These are phyloP conservation scores for Macroglossus sobrinus DNA, from an alignment of 2,113 vertebrate genomes.

Conservation along the genomic window DNA sequence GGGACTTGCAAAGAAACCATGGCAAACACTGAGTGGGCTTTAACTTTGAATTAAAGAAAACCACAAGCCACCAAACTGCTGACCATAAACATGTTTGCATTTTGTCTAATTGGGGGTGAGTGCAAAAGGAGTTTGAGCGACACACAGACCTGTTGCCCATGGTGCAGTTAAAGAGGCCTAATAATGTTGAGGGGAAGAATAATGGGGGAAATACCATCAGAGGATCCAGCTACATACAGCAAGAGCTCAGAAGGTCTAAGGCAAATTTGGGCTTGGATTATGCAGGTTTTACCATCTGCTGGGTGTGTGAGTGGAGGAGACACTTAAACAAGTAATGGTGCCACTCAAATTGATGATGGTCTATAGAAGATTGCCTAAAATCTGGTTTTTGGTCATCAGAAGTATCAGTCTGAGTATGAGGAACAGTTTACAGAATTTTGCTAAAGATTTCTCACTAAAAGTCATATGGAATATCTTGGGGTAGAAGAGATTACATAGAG, in stretches of 20 bases:
- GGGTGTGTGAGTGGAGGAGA: background rate
- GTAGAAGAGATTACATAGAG: background rate
- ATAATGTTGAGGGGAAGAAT: background rate
- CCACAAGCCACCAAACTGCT: background rate
- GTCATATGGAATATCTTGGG: background rate
- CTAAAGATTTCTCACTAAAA: background rate
- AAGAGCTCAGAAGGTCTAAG: background rate
- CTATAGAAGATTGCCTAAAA: background rate
- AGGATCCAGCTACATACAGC: background rate
- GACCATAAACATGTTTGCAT: conserved; percentile 38
- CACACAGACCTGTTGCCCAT: background rate
- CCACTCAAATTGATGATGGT: background rate
- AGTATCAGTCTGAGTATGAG: background rate
- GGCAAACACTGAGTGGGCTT: background rate
- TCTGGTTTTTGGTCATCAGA: background rate
- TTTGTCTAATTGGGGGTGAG: background rate
- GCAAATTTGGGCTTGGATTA: background rate
- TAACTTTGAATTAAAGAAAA: conserved; percentile 56
- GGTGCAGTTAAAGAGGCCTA: background rate
- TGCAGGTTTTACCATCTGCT: background rate
- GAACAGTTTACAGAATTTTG: background rate
- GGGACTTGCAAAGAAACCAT: conserved; percentile 21
- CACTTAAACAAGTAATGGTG: background rate
- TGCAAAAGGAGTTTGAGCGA: background rate
- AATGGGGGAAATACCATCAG: background rate